These are phyloP conservation scores for Rhipidura dahli DNA, from an alignment of 2,113 vertebrate genomes.

Conservation along the genomic window DNA sequence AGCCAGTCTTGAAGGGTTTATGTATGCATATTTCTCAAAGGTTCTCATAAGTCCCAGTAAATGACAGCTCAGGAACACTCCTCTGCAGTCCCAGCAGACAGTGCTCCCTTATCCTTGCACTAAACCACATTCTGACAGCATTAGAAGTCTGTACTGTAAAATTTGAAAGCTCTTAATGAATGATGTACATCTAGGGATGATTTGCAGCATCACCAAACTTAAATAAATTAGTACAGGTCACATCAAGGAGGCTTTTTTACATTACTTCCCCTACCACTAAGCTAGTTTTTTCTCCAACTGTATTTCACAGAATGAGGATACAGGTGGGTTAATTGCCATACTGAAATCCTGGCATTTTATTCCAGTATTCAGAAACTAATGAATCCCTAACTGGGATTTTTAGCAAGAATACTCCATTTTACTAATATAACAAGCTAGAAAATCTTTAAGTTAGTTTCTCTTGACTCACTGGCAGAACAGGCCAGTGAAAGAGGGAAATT, in stretches of 20 bases:
- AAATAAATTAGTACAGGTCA: background rate
- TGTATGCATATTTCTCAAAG: background rate
- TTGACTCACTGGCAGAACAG: background rate
- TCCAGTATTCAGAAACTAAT: background rate
- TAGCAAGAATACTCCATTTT: background rate
- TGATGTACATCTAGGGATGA: background rate
- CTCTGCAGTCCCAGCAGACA: background rate
- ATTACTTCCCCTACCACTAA: background rate
- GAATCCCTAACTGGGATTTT: background rate
- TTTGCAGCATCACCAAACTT: background rate
- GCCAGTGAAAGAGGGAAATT: background rate
- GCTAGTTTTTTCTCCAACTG: background rate
- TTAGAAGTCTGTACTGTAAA: background rate
- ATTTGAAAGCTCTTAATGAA: conserved; percentile 23
- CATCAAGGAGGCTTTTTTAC: background rate
- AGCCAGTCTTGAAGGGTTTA: background rate
- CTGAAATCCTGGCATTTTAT: background rate
- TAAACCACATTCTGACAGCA: background rate
- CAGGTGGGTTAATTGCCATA: background rate
- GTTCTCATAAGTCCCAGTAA: background rate
- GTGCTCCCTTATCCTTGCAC: background rate
- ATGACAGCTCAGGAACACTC: background rate
- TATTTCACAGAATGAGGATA: background rate
- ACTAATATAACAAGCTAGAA: background rate
- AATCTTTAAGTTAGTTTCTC: background rate